Evolutionary conservation across 35 echinoderm and acorn worm species (phyloP).

Genomic region (Lytechinus variegatus): DNA sequence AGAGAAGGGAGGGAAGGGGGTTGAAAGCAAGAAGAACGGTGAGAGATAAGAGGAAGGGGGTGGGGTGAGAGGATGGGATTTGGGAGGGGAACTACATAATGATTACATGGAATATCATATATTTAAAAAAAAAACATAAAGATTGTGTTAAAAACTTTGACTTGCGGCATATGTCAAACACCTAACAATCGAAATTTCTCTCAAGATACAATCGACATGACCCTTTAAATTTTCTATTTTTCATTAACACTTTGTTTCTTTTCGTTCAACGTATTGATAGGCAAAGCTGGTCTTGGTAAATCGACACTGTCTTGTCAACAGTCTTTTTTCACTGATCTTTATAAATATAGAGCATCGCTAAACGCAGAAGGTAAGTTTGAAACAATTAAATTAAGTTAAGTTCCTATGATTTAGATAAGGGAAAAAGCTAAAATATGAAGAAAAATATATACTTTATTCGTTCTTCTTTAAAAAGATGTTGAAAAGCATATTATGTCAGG

Average conservation of each 20-base stretch:
- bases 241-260: not conserved
- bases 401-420: no score
- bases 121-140: no score
- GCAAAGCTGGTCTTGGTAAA: slow-evolving; percentile 97
- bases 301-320: slow-evolving; percentile 86
- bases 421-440: no score
- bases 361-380: slow-evolving; percentile 89
- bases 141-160: no score
- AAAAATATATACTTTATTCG: no score
- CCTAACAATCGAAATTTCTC: no score
- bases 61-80: not conserved
- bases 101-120: not conserved
- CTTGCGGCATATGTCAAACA: no score
- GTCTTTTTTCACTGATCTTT: slow-evolving; percentile 89
- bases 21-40: not conserved
- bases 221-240: no score
- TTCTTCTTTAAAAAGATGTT: no score
- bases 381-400: no score
- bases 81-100: not conserved
- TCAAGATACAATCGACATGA: no score
- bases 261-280: slow-evolving; percentile 34
- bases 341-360: slow-evolving; percentile 71
- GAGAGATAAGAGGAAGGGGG: not conserved
- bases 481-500: slow-evolving; percentile 45
- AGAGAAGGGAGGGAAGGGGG: not conserved